Conservation (phyloP, 2,797 vertebrate genomes). For the Apodemus agrarius region DNA sequence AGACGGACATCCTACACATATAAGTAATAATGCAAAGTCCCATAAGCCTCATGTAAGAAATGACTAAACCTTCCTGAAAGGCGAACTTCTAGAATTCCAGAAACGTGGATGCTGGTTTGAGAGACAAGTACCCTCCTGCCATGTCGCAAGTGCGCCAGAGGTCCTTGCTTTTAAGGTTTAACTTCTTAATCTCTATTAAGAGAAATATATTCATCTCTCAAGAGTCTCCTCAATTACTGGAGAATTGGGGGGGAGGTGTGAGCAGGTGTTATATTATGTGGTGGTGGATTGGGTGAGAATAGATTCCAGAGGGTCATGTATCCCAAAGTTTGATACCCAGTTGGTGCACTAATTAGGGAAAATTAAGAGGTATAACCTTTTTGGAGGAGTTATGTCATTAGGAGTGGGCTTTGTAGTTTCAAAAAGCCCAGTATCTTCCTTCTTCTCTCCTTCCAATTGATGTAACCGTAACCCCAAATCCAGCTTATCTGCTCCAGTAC, state of each 20-base stretch:
- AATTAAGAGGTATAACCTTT: background rate
- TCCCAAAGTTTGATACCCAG: background rate
- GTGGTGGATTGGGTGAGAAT: background rate
- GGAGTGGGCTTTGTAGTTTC: background rate
- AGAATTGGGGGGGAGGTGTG: background rate
- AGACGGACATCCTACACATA: background rate
- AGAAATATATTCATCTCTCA: background rate
- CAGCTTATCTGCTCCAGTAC: background rate
- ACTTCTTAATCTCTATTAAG: background rate
- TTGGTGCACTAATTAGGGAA: background rate
- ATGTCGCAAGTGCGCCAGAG: background rate
- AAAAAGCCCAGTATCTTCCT: background rate
- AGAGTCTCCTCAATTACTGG: background rate
- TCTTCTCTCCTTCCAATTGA: background rate
- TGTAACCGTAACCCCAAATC: no score
- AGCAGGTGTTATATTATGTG: background rate
- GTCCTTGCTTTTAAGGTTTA: background rate
- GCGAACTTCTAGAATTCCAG: background rate
- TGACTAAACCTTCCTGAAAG: background rate
- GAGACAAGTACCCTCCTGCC: fast-evolving
- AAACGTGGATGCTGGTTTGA: background rate
- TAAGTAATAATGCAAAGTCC: background rate
- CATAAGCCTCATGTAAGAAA: background rate
- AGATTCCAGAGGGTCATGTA: background rate
- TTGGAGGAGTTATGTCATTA: background rate